Evolutionary conservation across 1,140 invertebrate species (phyloP), one percentile per base, ranked within the genome.

Genomic region (Phymastichus coffea): DNA sequence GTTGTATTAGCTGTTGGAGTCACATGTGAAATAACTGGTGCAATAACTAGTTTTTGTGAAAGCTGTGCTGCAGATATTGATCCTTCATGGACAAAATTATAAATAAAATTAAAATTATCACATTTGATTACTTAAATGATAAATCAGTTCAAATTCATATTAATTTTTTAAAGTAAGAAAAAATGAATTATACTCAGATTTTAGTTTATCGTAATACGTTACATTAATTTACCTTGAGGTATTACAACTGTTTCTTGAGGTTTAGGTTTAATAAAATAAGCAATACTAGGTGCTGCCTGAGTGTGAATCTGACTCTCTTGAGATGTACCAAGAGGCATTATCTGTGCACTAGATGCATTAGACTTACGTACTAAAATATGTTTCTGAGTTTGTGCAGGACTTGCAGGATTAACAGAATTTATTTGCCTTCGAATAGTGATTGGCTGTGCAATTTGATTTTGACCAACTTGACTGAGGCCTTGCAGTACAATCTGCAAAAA

Each of bases 21-120:
- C 54, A 80, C 61, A 38, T 73, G 70, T n/a, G 78, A 75, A 57
- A 78, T 70, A 46, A 80, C 76, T 38, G 78, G 75, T 41, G 79
- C 74, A 52, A 79, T 77, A 26, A 82, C 76, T 37, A 82, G 54
- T 68, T 83, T 84, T n/a, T 78, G 78, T n/a, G 57, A 41, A 59
- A 76, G 70, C 52, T 80, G 80, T 26, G 75, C 66, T 22, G 67
- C 60, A 40, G 71, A 69, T 49, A 78, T 41, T 23, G 68, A 53
- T 17, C 72, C 74, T 74, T 37, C 53, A 65, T 44, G 22, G 30
- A 54, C 12, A 28, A 48, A 57, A 22, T 14, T 46, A 3, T 23
- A 23, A 7, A 22, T 23, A 12, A 41, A 19, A 35, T 49, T 49
- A 49, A 20, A 35, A 22, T 4, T 22, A 26, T 15, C 14, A 28